A percentile compares a stretch with the other conserved stretches of the same genome.
These are phyloP conservation scores for Chymomyza amoena DNA, from an alignment of 2,888 invertebrate genomes.

Conservation along the genomic window DNA sequence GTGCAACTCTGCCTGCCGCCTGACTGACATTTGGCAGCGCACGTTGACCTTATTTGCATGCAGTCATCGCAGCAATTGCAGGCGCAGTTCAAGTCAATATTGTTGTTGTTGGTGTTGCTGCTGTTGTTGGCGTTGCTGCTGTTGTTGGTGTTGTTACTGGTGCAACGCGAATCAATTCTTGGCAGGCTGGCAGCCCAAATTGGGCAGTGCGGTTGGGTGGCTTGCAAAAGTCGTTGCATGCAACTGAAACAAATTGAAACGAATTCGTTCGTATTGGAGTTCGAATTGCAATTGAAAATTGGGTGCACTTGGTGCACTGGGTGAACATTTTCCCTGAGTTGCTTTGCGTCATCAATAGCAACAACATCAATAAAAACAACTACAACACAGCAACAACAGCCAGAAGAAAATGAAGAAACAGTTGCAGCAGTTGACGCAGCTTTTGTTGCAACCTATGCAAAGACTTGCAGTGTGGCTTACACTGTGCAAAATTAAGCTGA, in stretches of 20 bases:
- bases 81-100: neutral
- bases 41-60: slow-evolving; percentile 73
- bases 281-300: slow-evolving; percentile 74
- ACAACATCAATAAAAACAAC: too few species aligned
- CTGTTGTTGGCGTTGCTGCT: neutral
- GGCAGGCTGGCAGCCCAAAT: slow-evolving; percentile 22
- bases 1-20: neutral
- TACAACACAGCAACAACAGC: neutral
- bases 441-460: slow-evolving; percentile 48
- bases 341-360: slow-evolving; percentile 8
- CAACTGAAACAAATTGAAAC: slow-evolving; percentile 67
- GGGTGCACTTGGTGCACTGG: slow-evolving; percentile 43
- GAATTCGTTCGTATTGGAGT: slow-evolving; percentile 73
- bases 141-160: neutral
- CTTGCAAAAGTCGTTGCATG: slow-evolving; percentile 40
- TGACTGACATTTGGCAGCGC: slow-evolving; percentile 60
- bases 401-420: neutral
- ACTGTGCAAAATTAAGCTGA: neutral
- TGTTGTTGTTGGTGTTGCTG: neutral
- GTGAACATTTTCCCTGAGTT: neutral
- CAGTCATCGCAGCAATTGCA: slow-evolving; percentile 22
- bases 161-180: slow-evolving; percentile 67
- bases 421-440: slow-evolving; percentile 10
- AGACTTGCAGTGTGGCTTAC: neutral
- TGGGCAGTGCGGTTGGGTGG: neutral